Evolutionary conservation across 2,797 vertebrate species (phyloP).

Genomic region (Malacoctenus gilli): DNA sequence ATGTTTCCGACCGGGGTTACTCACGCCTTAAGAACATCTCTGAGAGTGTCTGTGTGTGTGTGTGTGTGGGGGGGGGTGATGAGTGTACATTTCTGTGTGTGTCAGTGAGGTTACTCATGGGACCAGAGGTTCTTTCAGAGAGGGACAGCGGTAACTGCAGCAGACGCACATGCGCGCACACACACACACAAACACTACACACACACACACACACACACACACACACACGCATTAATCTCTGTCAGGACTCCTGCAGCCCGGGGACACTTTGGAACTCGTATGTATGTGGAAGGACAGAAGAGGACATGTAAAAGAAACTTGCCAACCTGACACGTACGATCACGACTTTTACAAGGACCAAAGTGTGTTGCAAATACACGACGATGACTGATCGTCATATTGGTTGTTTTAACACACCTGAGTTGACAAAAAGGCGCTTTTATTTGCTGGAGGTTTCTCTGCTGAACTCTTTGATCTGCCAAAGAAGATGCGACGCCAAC

Average conservation of each 20-base stretch:
- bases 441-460: too few relatives aligned
- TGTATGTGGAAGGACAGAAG: constrained; percentile 46
- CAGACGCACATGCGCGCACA: constrained; percentile 50
- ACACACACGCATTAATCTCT: constrained; percentile 66
- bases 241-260: constrained; percentile 55
- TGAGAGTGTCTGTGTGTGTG: constrained; percentile 32
- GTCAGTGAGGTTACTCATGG: constrained; percentile 70
- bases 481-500: too few relatives aligned
- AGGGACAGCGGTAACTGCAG: constrained; percentile 68
- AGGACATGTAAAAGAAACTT: constrained; percentile 45
- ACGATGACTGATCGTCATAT: too few relatives aligned
- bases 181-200: constrained; percentile 37
- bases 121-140: constrained; percentile 66
- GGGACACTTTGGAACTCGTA: constrained; percentile 61
- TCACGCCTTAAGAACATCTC: constrained; percentile 58
- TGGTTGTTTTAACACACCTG: too few relatives aligned
- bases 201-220: constrained; percentile 26
- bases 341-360: too few relatives aligned
- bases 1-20: constrained; percentile 59
- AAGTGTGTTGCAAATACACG: too few relatives aligned
- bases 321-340: constrained; percentile 9
- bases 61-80: constrained; percentile 19
- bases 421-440: too few relatives aligned
- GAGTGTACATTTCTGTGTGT: constrained; percentile 32
- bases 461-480: too few relatives aligned